Evolutionary conservation across 2,797 vertebrate genomes (phyloP), one percentile per base, ranked within the genome.

Genomic region (Natrix natrix): DNA sequence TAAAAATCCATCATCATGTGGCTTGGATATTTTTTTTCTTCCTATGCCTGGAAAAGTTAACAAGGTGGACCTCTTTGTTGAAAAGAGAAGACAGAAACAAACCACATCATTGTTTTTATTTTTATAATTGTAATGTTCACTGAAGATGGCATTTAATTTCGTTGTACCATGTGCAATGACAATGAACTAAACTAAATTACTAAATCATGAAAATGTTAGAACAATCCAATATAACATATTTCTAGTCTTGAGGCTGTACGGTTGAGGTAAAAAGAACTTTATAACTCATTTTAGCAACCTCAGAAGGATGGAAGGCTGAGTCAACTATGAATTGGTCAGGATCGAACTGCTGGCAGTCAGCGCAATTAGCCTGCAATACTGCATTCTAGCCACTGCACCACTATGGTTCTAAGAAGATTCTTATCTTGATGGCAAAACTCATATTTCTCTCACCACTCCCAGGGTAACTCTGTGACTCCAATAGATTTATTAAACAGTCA

Each of bases 1-100:
- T 92, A 66, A 93, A 88, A 92, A 24, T 10, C 0, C 4, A 5
- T 74, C 55, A 88, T 69, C 22, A 10, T 1, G 8, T 83, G 91
- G 16, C 57, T 43, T 13, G 22, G 92, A 60, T n/a, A 11, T 55
- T 1, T 90, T 95, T 94, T 92, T 56, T 16, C 88, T 94, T 91
- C 61, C 13, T 91, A 43, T 0, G 0, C 69, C 93, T 87, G 88
- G 92, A 93, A 93, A 69, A 86, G 0, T 0, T 69, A 56, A 87
- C 69, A 69, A 86, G 93, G 87, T 89, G 92, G 93, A 52, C 52
- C 95, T 97, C 95, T 86, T 2, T 93, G 93, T 93, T 90, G 4
- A 91, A 86, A 95, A 93, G 60, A 78, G 66, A 94, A 92, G 16
- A 57, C 83, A 95, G 92, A 90, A 94, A 94, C 32, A 48, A 83